These are phyloP conservation scores for Progne subis DNA, from an alignment of 2,113 vertebrate species.

Conservation along the genomic window DNA sequence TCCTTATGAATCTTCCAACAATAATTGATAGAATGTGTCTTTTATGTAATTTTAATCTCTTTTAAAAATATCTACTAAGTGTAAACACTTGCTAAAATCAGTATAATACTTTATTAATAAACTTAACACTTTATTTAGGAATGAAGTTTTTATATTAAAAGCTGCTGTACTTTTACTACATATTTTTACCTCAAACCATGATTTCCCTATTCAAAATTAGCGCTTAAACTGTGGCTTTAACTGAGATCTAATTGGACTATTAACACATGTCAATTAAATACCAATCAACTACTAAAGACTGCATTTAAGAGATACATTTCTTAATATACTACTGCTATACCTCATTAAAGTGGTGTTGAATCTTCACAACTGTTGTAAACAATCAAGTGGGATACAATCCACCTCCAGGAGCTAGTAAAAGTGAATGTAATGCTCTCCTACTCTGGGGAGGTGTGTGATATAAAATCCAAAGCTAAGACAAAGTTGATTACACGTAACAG, in stretches of 20 bases:
- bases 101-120: not conserved
- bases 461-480: not conserved
- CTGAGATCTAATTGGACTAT: slow-evolving; percentile 32
- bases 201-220: slow-evolving; percentile 41
- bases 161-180: not conserved
- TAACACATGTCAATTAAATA: slow-evolving; percentile 42
- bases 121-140: not conserved
- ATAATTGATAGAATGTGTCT: not conserved
- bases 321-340: not conserved
- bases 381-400: slow-evolving; percentile 45
- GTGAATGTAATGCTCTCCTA: not conserved
- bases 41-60: not conserved
- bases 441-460: not conserved
- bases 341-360: slow-evolving; percentile 54
- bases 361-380: slow-evolving; percentile 22
- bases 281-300: not conserved
- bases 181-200: not conserved
- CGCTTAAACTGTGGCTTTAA: not conserved
- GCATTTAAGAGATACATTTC: slow-evolving; percentile 26
- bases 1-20: not conserved
- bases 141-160: not conserved
- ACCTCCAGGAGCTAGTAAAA: slow-evolving; percentile 25
- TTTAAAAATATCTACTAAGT: not conserved
- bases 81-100: not conserved
- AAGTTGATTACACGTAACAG: not conserved